phyloP scores from a whole-genome alignment of 2,113 vertebrate species.

The Mesembrinibis cayennensis region DNA sequence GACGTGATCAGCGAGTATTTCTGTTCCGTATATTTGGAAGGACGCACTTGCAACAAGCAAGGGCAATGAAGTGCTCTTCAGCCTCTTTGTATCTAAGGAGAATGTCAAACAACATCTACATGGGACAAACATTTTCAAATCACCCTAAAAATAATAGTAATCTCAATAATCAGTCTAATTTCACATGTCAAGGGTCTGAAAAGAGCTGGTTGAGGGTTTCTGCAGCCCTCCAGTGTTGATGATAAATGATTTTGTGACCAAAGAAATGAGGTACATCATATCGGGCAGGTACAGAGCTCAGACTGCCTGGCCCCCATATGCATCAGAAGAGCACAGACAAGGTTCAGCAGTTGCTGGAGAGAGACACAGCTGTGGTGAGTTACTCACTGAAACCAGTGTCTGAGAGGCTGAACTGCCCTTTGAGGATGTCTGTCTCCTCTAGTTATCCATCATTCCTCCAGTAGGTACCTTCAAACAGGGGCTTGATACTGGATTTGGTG shows the following conservation, averaged over 20 bases:
- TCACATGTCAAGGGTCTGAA: neutral
- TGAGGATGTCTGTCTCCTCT: neutral
- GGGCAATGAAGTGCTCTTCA: conserved; percentile 39
- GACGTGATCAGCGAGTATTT: neutral
- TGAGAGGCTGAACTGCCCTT: neutral
- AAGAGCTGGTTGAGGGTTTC: neutral
- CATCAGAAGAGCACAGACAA: neutral
- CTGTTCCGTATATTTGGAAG: neutral
- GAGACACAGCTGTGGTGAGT: neutral
- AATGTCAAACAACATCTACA: conserved; percentile 18
- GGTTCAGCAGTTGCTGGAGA: neutral
- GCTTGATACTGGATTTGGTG: neutral
- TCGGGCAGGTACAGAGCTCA: neutral
- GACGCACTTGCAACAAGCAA: neutral
- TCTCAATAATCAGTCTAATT: neutral
- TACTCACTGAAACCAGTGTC: neutral
- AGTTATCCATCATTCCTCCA: neutral
- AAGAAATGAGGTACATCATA: neutral
- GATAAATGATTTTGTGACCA: neutral
- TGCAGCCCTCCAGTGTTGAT: neutral
- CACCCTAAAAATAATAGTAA: conserved; percentile 23
- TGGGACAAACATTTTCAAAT: conserved; percentile 31
- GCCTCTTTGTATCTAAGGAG: neutral
- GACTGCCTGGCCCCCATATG: neutral
- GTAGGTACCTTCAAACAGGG: neutral